These are phyloP conservation scores for Oedothorax gibbosus DNA, from an alignment of 1,140 invertebrate genomes.

Conservation along the genomic window DNA sequence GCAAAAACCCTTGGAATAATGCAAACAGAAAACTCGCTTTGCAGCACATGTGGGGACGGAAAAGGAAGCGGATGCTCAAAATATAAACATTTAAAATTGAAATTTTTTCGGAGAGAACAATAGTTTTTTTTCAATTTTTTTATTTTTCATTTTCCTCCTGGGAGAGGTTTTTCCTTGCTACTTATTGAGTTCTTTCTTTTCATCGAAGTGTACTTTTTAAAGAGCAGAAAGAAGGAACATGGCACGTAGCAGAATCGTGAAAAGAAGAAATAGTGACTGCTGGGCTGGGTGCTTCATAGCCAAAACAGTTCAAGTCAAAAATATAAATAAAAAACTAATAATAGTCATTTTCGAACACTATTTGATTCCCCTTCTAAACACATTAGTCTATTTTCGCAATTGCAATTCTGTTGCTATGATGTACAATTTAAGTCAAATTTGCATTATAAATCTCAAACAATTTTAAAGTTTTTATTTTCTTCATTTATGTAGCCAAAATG, in stretches of 20 bases:
- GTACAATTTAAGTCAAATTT: too few species aligned
- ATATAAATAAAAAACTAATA: too few species aligned
- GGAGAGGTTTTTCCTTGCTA: neutral
- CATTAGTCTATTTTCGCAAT: too few species aligned
- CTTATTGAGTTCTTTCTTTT: conserved; percentile 40
- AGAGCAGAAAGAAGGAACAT: neutral
- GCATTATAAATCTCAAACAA: too few species aligned
- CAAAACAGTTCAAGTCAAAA: too few species aligned
- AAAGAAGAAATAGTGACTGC: neutral
- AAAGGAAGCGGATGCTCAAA: neutral
- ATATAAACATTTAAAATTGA: conserved; percentile 51
- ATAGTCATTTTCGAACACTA: too few species aligned
- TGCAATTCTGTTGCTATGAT: too few species aligned
- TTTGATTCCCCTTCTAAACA: too few species aligned
- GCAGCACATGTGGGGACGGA: neutral
- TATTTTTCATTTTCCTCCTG: neutral
- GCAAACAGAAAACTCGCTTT: neutral
- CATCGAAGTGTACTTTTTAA: neutral
- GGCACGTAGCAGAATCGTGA: neutral
- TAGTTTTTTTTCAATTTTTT: conserved; percentile 3
- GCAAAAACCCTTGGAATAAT: conserved; percentile 19
- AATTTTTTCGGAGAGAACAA: conserved; percentile 14
- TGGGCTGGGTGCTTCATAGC: neutral
- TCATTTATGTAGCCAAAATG: too few species aligned
- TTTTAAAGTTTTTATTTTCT: too few species aligned